phyloP scores from a whole-genome alignment of 2,888 invertebrate species.

The Chelonus formosanus region DNA sequence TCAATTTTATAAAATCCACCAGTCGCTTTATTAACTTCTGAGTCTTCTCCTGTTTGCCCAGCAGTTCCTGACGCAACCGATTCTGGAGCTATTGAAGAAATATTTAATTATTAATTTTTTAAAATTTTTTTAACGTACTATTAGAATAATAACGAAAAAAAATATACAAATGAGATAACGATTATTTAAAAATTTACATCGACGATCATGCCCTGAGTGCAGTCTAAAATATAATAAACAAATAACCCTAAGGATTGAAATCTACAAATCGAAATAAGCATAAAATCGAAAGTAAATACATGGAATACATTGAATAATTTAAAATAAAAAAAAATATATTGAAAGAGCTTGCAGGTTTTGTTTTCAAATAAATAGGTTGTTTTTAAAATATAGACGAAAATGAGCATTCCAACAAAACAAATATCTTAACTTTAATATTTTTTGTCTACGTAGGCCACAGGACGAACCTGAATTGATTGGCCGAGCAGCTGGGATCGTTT shows the following conservation, averaged over 20 bases:
- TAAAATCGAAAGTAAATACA: too few species aligned
- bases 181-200: neutral
- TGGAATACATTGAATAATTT: too few species aligned
- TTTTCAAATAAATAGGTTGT: too few species aligned
- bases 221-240: neutral
- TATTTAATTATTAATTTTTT: neutral
- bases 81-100: slow-evolving; percentile 53
- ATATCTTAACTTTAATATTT: slow-evolving; percentile 33
- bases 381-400: slow-evolving; percentile 36
- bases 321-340: slow-evolving; percentile 4
- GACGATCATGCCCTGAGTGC: slow-evolving; percentile 23
- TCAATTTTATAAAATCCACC: slow-evolving; percentile 61
- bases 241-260: too few species aligned
- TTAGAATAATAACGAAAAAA: neutral
- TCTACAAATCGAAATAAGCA: too few species aligned
- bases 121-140: too few species aligned
- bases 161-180: neutral
- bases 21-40: slow-evolving; percentile 62
- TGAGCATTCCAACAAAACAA: slow-evolving; percentile 56
- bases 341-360: too few species aligned
- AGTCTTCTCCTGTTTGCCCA: slow-evolving; percentile 61
- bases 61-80: slow-evolving; percentile 58
- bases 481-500: slow-evolving; percentile 64
- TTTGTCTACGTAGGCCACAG: slow-evolving; percentile 60
- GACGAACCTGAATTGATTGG: slow-evolving; percentile 65